Conservation (phyloP, 2,113 vertebrate species). For the Protobothrops mucrosquamatus region DNA sequence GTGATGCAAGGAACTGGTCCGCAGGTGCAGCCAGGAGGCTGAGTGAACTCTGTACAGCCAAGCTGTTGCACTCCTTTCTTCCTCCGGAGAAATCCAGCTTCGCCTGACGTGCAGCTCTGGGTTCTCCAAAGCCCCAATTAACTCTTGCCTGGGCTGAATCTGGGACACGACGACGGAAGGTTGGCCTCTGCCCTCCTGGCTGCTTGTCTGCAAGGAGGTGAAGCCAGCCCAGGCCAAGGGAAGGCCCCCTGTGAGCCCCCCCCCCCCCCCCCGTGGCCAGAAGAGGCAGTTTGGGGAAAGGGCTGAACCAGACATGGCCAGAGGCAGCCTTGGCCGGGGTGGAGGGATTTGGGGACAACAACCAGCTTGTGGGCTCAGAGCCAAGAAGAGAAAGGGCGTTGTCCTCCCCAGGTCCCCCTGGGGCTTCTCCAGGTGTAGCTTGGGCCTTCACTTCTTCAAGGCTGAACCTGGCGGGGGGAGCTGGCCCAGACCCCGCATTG, state of each 20-base stretch:
- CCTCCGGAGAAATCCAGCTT: background rate
- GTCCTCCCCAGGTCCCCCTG: background rate
- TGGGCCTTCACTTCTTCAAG: background rate
- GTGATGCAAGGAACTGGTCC: slow-evolving; percentile 23
- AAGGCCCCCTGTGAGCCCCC: background rate
- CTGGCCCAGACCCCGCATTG: background rate
- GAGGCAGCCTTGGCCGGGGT: background rate
- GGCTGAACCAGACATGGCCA: background rate
- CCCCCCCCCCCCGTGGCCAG: background rate
- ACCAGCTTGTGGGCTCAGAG: background rate
- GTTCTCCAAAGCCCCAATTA: background rate
- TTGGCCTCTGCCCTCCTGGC: no score
- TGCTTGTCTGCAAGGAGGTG: background rate
- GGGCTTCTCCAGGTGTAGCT: background rate
- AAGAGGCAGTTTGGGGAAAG: background rate
- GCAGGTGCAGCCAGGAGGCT: background rate
- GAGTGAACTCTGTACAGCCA: background rate
- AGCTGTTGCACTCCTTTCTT: background rate
- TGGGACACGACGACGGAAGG: background rate
- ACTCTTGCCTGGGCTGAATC: background rate
- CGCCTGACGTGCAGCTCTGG: rapidly evolving
- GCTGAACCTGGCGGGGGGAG: background rate
- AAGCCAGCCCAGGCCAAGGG: background rate
- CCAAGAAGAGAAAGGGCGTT: background rate
- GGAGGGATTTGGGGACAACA: background rate